A percentile compares a stretch with the other conserved stretches of the same genome.
These are phyloP conservation scores for Karalla daura DNA, from an alignment of 2,797 vertebrate species.

Conservation along the genomic window DNA sequence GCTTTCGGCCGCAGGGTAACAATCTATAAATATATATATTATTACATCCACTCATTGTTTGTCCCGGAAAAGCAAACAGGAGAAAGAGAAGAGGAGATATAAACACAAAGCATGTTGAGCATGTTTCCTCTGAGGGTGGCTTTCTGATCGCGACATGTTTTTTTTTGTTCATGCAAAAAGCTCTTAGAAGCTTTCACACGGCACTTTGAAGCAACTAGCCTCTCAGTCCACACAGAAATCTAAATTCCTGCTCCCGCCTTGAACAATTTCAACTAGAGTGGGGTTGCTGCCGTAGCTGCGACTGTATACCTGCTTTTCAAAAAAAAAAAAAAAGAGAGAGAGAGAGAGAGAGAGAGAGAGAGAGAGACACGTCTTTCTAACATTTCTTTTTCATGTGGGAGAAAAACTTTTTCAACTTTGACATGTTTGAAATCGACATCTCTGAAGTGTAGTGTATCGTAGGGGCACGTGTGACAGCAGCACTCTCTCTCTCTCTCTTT, in stretches of 20 bases:
- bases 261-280: conserved; percentile 6
- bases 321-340: conserved; percentile 2
- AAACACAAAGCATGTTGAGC: conserved; percentile 17
- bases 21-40: conserved; percentile 30
- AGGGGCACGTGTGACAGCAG: background rate
- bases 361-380: background rate
- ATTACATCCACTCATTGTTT: conserved; percentile 46
- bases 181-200: too few species aligned
- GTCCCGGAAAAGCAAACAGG: conserved; percentile 59
- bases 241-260: conserved; percentile 19
- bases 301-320: conserved; percentile 13
- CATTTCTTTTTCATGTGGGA: background rate
- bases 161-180: conserved; percentile 7
- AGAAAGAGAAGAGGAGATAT: conserved; percentile 23
- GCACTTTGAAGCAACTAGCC: background rate
- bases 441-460: conserved; percentile 5
- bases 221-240: conserved; percentile 45
- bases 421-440: conserved; percentile 13
- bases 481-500: background rate
- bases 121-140: conserved; percentile 12
- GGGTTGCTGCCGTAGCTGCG: conserved; percentile 20
- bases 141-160: conserved; percentile 26
- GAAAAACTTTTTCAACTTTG: conserved; percentile 23
- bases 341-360: conserved; percentile 8
- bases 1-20: conserved; percentile 43